Percentiles rank a stretch among this genome's conserved stretches.
Evolutionary conservation across 2,888 invertebrate genomes (phyloP).

Genomic region (Caenorhabditis sp.): DNA sequence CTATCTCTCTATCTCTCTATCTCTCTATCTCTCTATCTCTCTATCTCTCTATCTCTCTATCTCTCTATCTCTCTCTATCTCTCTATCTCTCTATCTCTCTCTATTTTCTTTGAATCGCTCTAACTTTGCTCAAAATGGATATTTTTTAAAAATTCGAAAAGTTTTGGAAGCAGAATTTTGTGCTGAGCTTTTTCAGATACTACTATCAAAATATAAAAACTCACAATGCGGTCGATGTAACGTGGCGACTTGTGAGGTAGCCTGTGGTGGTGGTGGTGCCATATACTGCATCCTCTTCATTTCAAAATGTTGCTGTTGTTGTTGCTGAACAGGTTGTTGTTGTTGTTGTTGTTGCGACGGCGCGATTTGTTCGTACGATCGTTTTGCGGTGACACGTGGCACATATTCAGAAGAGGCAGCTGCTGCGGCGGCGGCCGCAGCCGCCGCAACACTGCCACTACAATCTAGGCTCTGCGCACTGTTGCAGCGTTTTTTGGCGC

Average conservation of each 20-base stretch:
- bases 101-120: too few species aligned
- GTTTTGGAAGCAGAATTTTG: not conserved
- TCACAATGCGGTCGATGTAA: slow-evolving; percentile 28
- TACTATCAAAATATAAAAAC: not conserved
- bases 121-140: too few species aligned
- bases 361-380: slow-evolving; percentile 9
- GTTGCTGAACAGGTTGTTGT: slow-evolving; percentile 36
- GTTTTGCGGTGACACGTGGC: slow-evolving; percentile 5
- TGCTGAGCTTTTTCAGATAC: not conserved
- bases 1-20: too few species aligned
- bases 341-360: slow-evolving; percentile 11
- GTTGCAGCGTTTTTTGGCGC: slow-evolving; percentile 71
- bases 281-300: slow-evolving; percentile 57
- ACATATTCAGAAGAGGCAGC: not conserved
- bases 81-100: too few species aligned
- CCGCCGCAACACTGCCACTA: not conserved
- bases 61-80: too few species aligned
- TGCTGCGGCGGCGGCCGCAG: not conserved
- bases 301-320: slow-evolving; percentile 46
- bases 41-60: too few species aligned
- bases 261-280: slow-evolving; percentile 26
- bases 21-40: too few species aligned
- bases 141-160: too few species aligned
- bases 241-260: slow-evolving; percentile 14
- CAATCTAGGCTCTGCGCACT: slow-evolving; percentile 67